These are phyloP conservation scores for Nansenia antarctica DNA, from an alignment of 2,113 vertebrate species.

Conservation along the genomic window DNA sequence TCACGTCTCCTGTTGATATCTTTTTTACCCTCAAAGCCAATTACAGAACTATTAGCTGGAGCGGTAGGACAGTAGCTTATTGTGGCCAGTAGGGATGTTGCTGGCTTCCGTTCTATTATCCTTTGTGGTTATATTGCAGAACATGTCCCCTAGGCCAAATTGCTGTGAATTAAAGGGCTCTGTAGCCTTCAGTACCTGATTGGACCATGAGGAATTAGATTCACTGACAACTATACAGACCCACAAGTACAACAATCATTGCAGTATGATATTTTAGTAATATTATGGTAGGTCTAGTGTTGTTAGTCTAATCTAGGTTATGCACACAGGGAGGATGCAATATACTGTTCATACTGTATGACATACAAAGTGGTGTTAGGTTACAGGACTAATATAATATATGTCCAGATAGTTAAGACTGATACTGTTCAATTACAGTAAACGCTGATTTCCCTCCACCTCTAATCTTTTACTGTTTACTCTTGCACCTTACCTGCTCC, in stretches of 20 bases:
- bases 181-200: neutral
- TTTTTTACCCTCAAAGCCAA: conserved; percentile 24
- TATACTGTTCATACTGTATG: too few species aligned
- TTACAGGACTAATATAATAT: too few species aligned
- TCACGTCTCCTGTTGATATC: conserved; percentile 29
- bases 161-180: neutral
- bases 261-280: too few species aligned
- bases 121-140: neutral
- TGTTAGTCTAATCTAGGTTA: too few species aligned
- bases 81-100: neutral
- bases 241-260: neutral
- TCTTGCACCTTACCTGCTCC: too few species aligned
- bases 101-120: neutral
- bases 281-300: too few species aligned
- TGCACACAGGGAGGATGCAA: too few species aligned
- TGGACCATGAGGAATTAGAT: neutral
- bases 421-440: too few species aligned
- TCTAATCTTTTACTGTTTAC: too few species aligned
- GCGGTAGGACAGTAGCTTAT: conserved; percentile 1
- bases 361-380: too few species aligned
- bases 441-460: too few species aligned
- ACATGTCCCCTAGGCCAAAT: neutral
- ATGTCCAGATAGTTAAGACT: too few species aligned
- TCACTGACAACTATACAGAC: neutral
- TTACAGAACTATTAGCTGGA: conserved; percentile 14